Base-by-base conservation (phyloP, 2,888 invertebrate genomes). In the Protonemura montana region DNA sequence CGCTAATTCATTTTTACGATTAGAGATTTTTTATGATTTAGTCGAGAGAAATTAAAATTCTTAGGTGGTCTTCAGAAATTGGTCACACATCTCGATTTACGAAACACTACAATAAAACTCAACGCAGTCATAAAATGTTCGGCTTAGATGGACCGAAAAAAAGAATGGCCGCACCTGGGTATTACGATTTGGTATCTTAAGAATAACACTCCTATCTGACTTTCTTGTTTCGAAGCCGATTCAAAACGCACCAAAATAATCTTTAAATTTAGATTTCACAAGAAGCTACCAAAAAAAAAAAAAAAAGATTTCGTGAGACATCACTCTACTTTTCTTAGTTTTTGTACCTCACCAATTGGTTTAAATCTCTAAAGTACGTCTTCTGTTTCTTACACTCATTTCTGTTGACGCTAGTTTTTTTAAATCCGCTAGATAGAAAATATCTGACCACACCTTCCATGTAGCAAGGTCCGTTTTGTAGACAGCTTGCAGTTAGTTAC, bases 11-110 rank as follows among this genome's bases (percentile, higher is more conserved):
- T 59, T 59, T 59, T 59, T 59, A 59, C 13, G 59, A 21, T 59
- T 21, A 13, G n/a, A n/a, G n/a, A n/a, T n/a, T n/a, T n/a, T n/a
- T n/a, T n/a, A n/a, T n/a, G n/a, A n/a, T n/a, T 59, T 21, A 21
- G 59, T 59, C 59, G 21, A 59, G 59, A 59, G 59, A 59, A 59
- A 59, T 59, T 59, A 59, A 59, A 59, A 59, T 59, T 59, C 59
- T 21, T 35, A 6, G 35, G 35, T 35, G 21, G 13, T 21, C 7
- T 59, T 59, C 59, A 59, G 59, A 59, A 59, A 59, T 59, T 21
- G 59, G 59, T 59, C 59, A 21, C 59, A 59, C 59, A 10, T 59
- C 35, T 59, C 13, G 21, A 59, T 16, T 59, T 21, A 21, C 59
- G 7, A 41, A 21, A 59, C 59, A 59, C 21, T 21, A 59, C 16